A percentile compares a stretch with the other conserved stretches of the same genome.
Conservation (phyloP, 2,888 invertebrate species). For the Chironomus riparius region DNA sequence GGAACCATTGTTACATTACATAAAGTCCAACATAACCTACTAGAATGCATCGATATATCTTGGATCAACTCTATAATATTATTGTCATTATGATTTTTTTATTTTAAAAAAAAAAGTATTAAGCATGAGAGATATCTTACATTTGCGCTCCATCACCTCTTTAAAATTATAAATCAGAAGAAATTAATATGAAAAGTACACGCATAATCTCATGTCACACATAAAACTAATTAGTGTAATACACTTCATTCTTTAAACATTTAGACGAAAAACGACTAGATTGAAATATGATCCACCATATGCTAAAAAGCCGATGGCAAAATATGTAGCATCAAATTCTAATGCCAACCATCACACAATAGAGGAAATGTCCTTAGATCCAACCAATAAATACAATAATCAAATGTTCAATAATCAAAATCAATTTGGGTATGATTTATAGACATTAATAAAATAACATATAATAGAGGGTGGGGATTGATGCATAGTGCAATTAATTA, state of each 20-base stretch:
- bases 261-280: conserved; percentile 79
- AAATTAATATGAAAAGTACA: not conserved
- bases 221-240: not conserved
- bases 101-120: no score
- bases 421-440: conserved; percentile 53
- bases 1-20: no score
- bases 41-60: no score
- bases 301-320: conserved; percentile 71
- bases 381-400: conserved; percentile 73
- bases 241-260: not conserved
- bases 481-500: not conserved
- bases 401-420: conserved; percentile 66
- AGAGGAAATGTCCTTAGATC: conserved; percentile 70
- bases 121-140: not conserved
- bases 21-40: no score
- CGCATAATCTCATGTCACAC: not conserved
- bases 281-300: conserved; percentile 84
- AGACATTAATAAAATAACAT: conserved; percentile 31
- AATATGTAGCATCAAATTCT: conserved; percentile 50
- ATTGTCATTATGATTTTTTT: no score
- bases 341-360: conserved; percentile 66
- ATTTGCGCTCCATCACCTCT: not conserved
- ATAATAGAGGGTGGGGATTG: not conserved
- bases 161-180: not conserved
- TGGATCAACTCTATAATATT: no score